Evolutionary conservation across 2,888 invertebrate species (phyloP), one percentile per base, ranked within the genome.

Genomic region (Xanthorhoe designata): DNA sequence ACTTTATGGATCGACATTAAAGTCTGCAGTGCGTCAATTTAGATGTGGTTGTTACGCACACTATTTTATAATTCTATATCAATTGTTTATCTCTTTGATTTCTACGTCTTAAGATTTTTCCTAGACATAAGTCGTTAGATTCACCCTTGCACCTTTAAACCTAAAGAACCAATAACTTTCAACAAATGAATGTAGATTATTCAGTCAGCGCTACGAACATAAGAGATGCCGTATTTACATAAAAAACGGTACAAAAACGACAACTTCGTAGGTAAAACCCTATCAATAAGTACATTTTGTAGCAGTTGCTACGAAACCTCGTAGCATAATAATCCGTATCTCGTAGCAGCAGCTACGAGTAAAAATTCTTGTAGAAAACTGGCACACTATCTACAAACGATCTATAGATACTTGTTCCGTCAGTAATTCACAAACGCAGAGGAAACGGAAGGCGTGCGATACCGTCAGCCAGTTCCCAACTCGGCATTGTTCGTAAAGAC

Each of bases 361-460:
- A n/a, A 53, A 35, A 17, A 52, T 29, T 29, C 52, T 13, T 52
- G 24, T 24, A 24, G n/a, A 52, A 53, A 53, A 13, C 9, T 5
- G 9, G 9, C 13, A 32, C 47, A 42, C 47, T 19, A 29, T 55
- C 35, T 61, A 8, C 45, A 51, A 54, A 50, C 63, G 52, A 63
- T 63, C 57, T 63, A 53, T 32, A 64, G 64, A 64, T 64, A 66
- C 32, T 74, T 76, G 67, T 75, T 53, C 66, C 53, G 58, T 64
- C 68, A 65, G 73, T 70, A 75, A 75, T 75, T 75, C 73, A 75
- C 73, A 80, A 77, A 78, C 76, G 74, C 75, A 72, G 74, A 68
- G 78, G 78, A 79, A 81, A 65, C 63, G 78, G 80, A 79, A 79
- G 78, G 72, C 75, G 74, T 70, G 71, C 72, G 82, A 84, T 84